These are phyloP conservation scores for Enteromius radiatus DNA, from an alignment of 2,797 vertebrate genomes.

Conservation along the genomic window DNA sequence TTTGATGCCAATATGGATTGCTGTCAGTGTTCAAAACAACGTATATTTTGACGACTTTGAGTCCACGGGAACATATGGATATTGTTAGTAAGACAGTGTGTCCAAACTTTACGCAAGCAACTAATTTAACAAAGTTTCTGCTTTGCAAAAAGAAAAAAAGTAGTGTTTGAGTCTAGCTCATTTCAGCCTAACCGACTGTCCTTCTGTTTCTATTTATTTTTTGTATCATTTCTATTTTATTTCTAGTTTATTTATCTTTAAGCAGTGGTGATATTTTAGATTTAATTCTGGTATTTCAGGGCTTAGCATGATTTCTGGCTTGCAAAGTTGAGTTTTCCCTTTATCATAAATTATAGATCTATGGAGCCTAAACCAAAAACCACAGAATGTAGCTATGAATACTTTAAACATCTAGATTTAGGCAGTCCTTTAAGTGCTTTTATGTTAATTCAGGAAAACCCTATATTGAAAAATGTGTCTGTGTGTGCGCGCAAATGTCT, in stretches of 20 bases:
- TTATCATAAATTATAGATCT: background rate
- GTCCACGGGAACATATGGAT: conserved; percentile 30
- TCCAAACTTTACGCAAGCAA: background rate
- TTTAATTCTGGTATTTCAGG: too few species aligned
- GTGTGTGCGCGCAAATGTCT: background rate
- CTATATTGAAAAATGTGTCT: background rate
- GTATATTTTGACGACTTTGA: conserved; percentile 24
- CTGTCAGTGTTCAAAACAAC: conserved; percentile 3
- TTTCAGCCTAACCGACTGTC: background rate
- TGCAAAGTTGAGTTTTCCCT: background rate
- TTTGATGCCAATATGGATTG: conserved; percentile 33
- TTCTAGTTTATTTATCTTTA: too few species aligned
- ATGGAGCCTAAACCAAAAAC: background rate
- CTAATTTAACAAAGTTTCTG: background rate
- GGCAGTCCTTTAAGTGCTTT: background rate
- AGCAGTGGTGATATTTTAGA: too few species aligned
- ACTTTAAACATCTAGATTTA: background rate
- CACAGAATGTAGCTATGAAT: background rate
- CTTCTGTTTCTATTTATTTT: too few species aligned
- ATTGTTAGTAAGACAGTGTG: conserved; percentile 11
- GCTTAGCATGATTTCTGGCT: background rate
- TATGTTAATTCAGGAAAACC: background rate
- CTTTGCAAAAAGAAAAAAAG: background rate
- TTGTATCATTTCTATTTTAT: too few species aligned
- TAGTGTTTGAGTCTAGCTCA: background rate